Evolutionary conservation across 2,797 vertebrate genomes (phyloP), one percentile per base, ranked within the genome.

Genomic region (Neosilurus hyrtlii): DNA sequence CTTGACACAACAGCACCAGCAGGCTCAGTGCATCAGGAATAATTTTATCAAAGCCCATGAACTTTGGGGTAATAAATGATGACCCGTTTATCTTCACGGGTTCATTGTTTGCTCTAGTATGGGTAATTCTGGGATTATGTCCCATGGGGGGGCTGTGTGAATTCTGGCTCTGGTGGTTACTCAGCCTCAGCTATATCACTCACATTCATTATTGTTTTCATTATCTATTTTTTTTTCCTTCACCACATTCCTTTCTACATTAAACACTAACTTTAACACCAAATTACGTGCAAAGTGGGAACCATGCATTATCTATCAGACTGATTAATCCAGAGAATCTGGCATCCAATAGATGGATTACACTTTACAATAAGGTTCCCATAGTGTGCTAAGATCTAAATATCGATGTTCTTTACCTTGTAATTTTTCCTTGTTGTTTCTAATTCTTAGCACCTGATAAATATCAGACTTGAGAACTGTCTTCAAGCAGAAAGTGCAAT

Each of bases 261-360:
- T 51, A 72, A 26, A 71, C n/a, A 24, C 22, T 52, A 52, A n/a
- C 49, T 72, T 72, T 52, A 22, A 72, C 12, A 52, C n/a, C 49
- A 51, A 24, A 71, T 24, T n/a, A n/a, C 68, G 14, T 72, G n/a
- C 20, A 22, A 20, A 18, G 35, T 10, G 20, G 7, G 43, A n/a
- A 51, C 37, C 43, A 71, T 71, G 43, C 22, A 52, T 71, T 71
- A n/a, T 24, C 22, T n/a, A n/a, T n/a, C 68, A 71, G 68, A 49
- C 10, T 12, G 67, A 10, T n/a, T 72, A 52, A 26, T 26, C 52
- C 49, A 57, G 14, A 59, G 26, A 54, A 57, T 57, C 26, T 75
- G 54, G 14, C 26, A 18, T 49, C 18, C 37, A 68, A 72, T 26
- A 26, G 16, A 54, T 52, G 4, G n/a, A 14, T 72, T 16, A 16